phyloP scores from a whole-genome alignment of 2,797 vertebrate genomes.

The Pseudopleuronectes americanus region DNA sequence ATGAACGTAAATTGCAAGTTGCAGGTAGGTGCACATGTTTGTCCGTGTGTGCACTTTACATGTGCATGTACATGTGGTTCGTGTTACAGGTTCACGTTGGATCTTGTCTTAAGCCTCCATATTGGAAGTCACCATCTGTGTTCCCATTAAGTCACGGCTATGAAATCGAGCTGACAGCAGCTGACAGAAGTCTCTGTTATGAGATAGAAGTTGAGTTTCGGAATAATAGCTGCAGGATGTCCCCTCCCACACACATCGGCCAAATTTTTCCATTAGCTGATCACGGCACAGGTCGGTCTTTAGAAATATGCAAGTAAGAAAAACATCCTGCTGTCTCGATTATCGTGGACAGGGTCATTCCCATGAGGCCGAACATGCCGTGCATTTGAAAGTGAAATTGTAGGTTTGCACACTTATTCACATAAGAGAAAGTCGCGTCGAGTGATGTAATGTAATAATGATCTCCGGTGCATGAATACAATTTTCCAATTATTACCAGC shows the following conservation, averaged over 20 bases:
- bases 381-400: constrained; percentile 20
- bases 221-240: constrained; percentile 40
- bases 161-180: constrained; percentile 54
- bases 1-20: constrained; percentile 1
- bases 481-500: constrained; percentile 54
- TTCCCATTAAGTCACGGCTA: constrained; percentile 52
- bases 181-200: constrained; percentile 42
- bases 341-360: constrained; percentile 31
- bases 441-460: constrained; percentile 38
- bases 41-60: constrained; percentile 1
- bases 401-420: background rate
- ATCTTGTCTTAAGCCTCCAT: constrained; percentile 22
- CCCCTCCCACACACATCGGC: constrained; percentile 33
- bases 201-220: constrained; percentile 23
- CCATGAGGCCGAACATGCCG: background rate
- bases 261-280: constrained; percentile 45
- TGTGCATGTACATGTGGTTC: constrained; percentile 24
- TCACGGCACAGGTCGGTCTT: constrained; percentile 36
- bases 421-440: background rate
- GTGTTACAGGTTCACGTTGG: constrained; percentile 25
- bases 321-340: constrained; percentile 31
- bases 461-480: constrained; percentile 22
- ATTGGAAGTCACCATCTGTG: constrained; percentile 53
- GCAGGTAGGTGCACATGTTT: constrained; percentile 4
- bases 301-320: constrained; percentile 12